Conservation (phyloP, 2,113 vertebrate species). For the Anhinga rufa region DNA sequence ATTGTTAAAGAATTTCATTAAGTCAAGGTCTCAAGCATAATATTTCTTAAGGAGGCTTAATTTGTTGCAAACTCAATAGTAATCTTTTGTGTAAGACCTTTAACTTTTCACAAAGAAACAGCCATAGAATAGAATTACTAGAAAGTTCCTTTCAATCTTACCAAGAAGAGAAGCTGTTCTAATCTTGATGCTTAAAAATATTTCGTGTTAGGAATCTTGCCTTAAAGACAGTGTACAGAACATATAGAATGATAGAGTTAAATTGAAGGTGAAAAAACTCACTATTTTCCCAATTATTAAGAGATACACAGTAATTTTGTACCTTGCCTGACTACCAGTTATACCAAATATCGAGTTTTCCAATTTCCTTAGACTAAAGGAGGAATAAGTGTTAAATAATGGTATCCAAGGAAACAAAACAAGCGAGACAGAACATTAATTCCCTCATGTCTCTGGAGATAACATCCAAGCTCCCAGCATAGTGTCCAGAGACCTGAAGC, state of each 20-base stretch:
- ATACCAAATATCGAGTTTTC: neutral
- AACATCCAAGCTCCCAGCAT: neutral
- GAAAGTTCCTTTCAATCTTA: neutral
- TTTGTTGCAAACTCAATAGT: neutral
- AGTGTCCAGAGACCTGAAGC: neutral
- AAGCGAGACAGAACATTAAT: neutral
- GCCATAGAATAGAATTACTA: neutral
- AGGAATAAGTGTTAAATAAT: neutral
- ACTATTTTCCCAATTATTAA: neutral
- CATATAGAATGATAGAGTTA: neutral
- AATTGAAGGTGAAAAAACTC: neutral
- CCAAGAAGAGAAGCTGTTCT: neutral
- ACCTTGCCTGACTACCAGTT: neutral
- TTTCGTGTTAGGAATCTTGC: neutral
- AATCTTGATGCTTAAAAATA: neutral
- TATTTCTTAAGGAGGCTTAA: neutral
- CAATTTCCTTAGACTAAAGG: neutral
- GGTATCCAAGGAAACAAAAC: neutral
- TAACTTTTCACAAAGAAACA: neutral
- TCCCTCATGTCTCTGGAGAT: neutral
- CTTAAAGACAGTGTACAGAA: neutral
- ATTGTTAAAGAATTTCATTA: slow-evolving; percentile 11
- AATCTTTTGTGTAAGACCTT: neutral
- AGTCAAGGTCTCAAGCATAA: neutral
- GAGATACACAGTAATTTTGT: neutral